Percentiles rank a stretch among this genome's conserved stretches.
Conservation (phyloP, 1,140 invertebrate species). For the Drosophila lowei region DNA sequence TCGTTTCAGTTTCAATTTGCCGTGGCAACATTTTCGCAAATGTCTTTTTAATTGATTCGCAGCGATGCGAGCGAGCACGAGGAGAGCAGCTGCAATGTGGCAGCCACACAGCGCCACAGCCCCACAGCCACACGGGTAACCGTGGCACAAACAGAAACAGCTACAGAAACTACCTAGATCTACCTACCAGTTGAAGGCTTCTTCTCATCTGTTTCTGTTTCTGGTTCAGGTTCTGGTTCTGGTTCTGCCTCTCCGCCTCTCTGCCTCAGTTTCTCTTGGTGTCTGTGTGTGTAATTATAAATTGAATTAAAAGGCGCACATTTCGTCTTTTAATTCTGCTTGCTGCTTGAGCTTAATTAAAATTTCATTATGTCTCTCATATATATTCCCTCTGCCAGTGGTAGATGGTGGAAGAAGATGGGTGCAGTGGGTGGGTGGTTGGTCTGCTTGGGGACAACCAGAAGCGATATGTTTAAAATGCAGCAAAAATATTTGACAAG, state of each 20-base stretch:
- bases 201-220: not conserved
- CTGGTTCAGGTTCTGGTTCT: not conserved
- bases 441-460: not conserved
- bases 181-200: slow-evolving; percentile 6
- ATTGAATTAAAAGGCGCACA: slow-evolving; percentile 76
- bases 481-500: slow-evolving; percentile 77
- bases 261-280: slow-evolving; percentile 8
- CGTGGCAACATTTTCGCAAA: slow-evolving; percentile 68
- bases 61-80: slow-evolving; percentile 28
- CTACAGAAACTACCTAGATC: not conserved
- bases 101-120: too few relatives aligned
- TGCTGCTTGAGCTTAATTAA: slow-evolving; percentile 72
- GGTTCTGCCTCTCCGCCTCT: not conserved
- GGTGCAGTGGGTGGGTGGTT: too few relatives aligned
- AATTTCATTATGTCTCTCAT: slow-evolving; percentile 72
- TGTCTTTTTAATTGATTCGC: slow-evolving; percentile 77
- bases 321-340: slow-evolving; percentile 63
- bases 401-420: slow-evolving; percentile 5
- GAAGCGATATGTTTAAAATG: slow-evolving; percentile 59
- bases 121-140: too few relatives aligned
- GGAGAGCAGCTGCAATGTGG: not conserved
- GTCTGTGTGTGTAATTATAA: slow-evolving; percentile 66
- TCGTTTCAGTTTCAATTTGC: slow-evolving; percentile 67
- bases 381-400: slow-evolving; percentile 39
- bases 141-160: not conserved